Conservation (phyloP, 37 sponge, comb jelly and placozoan genomes). For the Halichondria panicea region DNA sequence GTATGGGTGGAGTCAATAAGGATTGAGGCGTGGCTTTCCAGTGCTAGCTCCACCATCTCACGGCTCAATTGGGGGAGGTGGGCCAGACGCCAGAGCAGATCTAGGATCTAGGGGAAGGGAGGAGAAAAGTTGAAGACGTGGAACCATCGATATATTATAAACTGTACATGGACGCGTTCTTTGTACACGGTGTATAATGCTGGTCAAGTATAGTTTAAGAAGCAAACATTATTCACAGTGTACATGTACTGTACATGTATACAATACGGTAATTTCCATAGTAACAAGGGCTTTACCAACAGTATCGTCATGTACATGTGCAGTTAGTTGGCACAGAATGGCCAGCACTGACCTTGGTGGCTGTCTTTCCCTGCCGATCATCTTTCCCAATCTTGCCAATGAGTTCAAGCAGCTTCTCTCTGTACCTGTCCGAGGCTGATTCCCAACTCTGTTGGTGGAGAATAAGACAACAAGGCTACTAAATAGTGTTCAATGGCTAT, state of each 20-base stretch:
- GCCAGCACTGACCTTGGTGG: slow-evolving; percentile 58
- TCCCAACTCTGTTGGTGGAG: slow-evolving; percentile 76
- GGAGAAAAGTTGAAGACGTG: background rate
- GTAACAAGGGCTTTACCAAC: background rate
- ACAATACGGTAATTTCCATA: slow-evolving; percentile 4
- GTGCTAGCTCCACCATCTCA: slow-evolving; percentile 86
- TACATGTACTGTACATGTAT: too few species aligned
- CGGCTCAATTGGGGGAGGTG: slow-evolving; percentile 74
- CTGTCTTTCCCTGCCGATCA: slow-evolving; percentile 81
- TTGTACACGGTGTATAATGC: too few species aligned
- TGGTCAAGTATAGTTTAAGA: too few species aligned
- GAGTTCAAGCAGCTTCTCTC: slow-evolving; percentile 75
- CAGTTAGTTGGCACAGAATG: background rate
- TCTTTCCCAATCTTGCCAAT: slow-evolving; percentile 87
- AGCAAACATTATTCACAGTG: too few species aligned
- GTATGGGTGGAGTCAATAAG: slow-evolving; percentile 77
- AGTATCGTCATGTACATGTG: background rate
- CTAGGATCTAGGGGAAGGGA: slow-evolving; percentile 54
- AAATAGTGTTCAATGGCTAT: too few species aligned
- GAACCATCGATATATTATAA: too few species aligned
- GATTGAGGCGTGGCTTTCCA: slow-evolving; percentile 77
- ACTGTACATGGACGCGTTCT: too few species aligned
- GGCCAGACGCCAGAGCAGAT: slow-evolving; percentile 83
- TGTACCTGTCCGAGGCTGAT: slow-evolving; percentile 65
- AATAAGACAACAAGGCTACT: background rate